Percentiles rank a stretch among this genome's conserved stretches.
Evolutionary conservation across 2,113 vertebrate species (phyloP).

Genomic region (Pollimyrus isidori): DNA sequence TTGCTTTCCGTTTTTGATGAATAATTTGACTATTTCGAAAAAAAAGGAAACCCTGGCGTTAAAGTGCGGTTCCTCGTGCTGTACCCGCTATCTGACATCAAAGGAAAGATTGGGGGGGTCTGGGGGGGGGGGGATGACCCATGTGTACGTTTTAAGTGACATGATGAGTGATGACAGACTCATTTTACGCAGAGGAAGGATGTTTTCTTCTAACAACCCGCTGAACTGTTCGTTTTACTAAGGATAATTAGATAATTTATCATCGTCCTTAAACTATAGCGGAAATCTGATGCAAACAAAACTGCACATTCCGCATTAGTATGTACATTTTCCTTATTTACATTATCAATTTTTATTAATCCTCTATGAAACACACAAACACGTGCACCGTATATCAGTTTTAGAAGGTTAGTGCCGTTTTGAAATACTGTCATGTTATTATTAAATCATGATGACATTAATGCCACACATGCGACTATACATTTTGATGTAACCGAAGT

Average conservation of each 20-base stretch:
- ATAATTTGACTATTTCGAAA: background rate
- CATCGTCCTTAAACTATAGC: background rate
- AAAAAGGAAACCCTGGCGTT: background rate
- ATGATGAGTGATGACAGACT: slow-evolving; percentile 39
- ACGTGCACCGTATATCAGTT: background rate
- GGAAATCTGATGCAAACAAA: background rate
- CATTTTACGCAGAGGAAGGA: slow-evolving; percentile 22
- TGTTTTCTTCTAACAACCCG: slow-evolving; percentile 32
- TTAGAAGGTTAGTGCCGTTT: background rate
- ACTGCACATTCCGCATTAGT: background rate
- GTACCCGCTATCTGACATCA: background rate
- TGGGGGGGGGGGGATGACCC: background rate
- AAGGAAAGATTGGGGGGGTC: background rate
- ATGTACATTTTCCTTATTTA: background rate
- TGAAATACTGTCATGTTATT: background rate
- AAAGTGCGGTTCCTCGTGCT: background rate
- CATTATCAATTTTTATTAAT: background rate
- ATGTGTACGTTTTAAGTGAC: slow-evolving; percentile 19
- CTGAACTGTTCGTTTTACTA: background rate
- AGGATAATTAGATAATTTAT: slow-evolving; percentile 17
- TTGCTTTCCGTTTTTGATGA: background rate
- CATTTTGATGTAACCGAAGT: background rate
- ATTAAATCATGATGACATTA: background rate
- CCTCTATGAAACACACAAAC: background rate
- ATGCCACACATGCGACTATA: background rate